Percentiles rank a stretch among this genome's conserved stretches.
Conservation (phyloP, 2,113 vertebrate species). For the Gnathonemus echidnorhynchus region DNA sequence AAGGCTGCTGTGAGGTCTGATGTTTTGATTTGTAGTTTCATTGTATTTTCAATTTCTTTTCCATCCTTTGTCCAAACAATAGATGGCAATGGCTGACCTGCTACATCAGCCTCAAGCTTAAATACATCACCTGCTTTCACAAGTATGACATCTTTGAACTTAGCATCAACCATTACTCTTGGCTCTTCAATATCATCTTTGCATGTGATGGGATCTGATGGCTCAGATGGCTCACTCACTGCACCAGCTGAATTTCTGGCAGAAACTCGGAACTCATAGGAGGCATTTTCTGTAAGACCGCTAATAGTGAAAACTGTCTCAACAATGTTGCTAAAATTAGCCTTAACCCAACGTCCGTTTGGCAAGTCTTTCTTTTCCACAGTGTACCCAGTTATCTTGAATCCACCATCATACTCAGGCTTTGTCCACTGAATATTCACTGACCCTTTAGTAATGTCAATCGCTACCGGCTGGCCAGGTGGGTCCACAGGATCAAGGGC, state of each 20-base stretch:
- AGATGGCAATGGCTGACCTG: constrained; percentile 83
- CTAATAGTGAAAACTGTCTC: constrained; percentile 93
- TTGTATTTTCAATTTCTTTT: constrained; percentile 85
- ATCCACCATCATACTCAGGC: constrained; percentile 94
- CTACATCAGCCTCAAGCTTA: constrained; percentile 88
- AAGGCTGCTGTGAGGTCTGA: constrained; percentile 80
- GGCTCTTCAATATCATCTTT: constrained; percentile 93
- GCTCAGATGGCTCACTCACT: constrained; percentile 84
- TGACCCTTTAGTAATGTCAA: constrained; percentile 81
- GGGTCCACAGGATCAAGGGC: constrained; percentile 93
- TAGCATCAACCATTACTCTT: constrained; percentile 88
- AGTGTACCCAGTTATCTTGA: constrained; percentile 93
- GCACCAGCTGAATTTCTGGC: constrained; percentile 90
- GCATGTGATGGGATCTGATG: constrained; percentile 85
- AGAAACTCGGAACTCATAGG: constrained; percentile 89
- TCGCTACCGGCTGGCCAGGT: constrained; percentile 81
- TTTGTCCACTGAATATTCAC: constrained; percentile 90
- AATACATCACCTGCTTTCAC: constrained; percentile 89
- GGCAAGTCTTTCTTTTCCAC: constrained; percentile 93
- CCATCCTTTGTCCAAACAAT: constrained; percentile 92
- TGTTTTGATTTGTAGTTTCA: constrained; percentile 81
- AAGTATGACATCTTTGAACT: constrained; percentile 79
- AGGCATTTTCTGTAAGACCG: constrained; percentile 82
- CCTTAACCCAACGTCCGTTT: constrained; percentile 86
- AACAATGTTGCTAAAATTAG: constrained; percentile 94